phyloP scores from a whole-genome alignment of 2,888 invertebrate species.

The Cosmopolites sordidus region DNA sequence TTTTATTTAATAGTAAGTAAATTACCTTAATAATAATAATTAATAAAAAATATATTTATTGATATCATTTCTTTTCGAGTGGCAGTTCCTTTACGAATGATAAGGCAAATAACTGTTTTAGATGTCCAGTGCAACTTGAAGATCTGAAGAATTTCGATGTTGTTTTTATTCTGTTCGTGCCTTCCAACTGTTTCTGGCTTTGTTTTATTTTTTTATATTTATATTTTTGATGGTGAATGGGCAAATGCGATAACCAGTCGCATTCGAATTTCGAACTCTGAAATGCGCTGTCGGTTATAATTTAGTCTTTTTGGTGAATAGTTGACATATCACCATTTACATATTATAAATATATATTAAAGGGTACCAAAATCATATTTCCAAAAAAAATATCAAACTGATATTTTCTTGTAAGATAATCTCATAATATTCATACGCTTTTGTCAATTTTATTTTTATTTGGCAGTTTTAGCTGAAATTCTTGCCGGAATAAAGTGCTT shows the following conservation, averaged over 20 bases:
- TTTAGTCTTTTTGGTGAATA: conserved; percentile 39
- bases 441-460: no score
- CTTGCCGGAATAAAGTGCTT: no score
- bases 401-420: background rate
- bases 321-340: conserved; percentile 27
- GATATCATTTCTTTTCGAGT: conserved; percentile 9
- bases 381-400: no score
- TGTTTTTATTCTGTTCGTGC: conserved; percentile 21
- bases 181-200: conserved; percentile 17
- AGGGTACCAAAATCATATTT: no score
- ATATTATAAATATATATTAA: no score
- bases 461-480: no score
- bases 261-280: conserved; percentile 40
- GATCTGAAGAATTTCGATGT: conserved; percentile 35
- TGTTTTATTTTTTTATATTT: conserved; percentile 5
- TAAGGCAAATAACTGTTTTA: conserved; percentile 40
- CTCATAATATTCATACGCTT: no score
- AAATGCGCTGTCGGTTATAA: conserved; percentile 43
- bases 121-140: conserved; percentile 40
- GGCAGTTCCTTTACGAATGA: conserved; percentile 10
- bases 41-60: no score
- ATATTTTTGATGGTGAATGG: conserved; percentile 44
- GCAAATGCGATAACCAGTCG: conserved; percentile 48
- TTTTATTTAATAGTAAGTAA: no score
- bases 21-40: no score